A percentile compares a stretch with the other conserved stretches of the same genome.
These are phyloP conservation scores for Solea solea DNA, from an alignment of 2,113 vertebrate species.

Conservation along the genomic window DNA sequence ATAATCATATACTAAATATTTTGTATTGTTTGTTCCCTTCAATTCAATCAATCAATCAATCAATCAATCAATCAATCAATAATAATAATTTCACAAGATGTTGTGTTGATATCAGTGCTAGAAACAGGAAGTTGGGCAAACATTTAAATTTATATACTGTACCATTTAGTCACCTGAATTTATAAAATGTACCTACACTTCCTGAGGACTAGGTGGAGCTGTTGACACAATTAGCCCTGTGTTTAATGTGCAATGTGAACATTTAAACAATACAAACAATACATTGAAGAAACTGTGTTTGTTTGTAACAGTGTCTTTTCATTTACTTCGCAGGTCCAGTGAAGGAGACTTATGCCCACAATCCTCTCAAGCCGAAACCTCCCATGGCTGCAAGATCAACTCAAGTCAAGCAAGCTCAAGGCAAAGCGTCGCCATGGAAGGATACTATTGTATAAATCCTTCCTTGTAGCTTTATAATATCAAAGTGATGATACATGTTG, in stretches of 20 bases:
- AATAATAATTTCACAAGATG: no score
- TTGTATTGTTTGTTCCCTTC: background rate
- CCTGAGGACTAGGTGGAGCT: background rate
- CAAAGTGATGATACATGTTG: slow-evolving; percentile 34
- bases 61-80: no score
- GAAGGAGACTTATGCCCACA: slow-evolving; percentile 89
- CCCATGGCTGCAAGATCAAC: slow-evolving; percentile 45
- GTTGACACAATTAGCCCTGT: background rate
- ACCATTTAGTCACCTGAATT: background rate
- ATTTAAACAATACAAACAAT: background rate
- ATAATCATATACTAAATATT: background rate
- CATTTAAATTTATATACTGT: background rate
- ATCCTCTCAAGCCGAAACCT: slow-evolving; percentile 82
- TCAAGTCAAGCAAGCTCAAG: slow-evolving; percentile 42
- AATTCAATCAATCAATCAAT: background rate
- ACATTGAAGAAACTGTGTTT: background rate
- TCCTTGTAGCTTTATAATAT: background rate
- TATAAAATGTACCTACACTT: background rate
- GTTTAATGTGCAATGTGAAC: background rate
- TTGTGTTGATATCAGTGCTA: no score
- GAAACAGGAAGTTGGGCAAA: background rate
- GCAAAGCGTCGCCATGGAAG: slow-evolving; percentile 82
- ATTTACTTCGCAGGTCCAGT: slow-evolving; percentile 81
- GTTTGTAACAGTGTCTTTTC: background rate
- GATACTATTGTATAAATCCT: slow-evolving; percentile 82